Conservation (phyloP, 2,888 invertebrate genomes). For the Euclidia mi region DNA sequence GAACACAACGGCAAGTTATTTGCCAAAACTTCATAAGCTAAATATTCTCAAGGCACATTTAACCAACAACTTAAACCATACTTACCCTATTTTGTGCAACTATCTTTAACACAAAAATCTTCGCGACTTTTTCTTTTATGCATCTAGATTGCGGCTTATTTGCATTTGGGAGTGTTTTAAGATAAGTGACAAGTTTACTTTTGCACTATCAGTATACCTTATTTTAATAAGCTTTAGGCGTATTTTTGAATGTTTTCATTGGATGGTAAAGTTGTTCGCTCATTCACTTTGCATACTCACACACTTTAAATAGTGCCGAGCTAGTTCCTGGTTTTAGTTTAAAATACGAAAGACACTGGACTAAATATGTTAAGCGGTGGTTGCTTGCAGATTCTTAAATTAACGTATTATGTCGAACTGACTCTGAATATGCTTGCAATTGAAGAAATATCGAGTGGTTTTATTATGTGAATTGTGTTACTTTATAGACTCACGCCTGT, state of each 20-base stretch:
- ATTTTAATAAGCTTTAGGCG: neutral
- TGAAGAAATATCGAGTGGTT: too few relatives aligned
- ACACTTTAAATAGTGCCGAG: slow-evolving; percentile 45
- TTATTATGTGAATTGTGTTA: too few relatives aligned
- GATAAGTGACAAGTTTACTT: slow-evolving; percentile 45
- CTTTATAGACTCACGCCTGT: too few relatives aligned
- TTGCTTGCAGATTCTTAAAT: neutral
- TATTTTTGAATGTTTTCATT: neutral
- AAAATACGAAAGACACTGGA: slow-evolving; percentile 20
- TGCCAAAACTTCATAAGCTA: too few relatives aligned
- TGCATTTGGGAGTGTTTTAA: slow-evolving; percentile 59
- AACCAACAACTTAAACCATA: slow-evolving; percentile 15
- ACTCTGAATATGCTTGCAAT: too few relatives aligned
- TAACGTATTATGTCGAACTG: too few relatives aligned
- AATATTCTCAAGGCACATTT: slow-evolving; percentile 21
- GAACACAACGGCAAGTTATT: too few relatives aligned
- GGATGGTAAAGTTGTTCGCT: slow-evolving; percentile 11
- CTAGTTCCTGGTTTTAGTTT: slow-evolving; percentile 30
- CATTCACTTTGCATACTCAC: slow-evolving; percentile 46
- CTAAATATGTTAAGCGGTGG: slow-evolving; percentile 6
- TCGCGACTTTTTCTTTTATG: slow-evolving; percentile 48
- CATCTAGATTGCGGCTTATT: slow-evolving; percentile 59
- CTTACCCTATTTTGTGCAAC: slow-evolving; percentile 16
- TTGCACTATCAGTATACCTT: slow-evolving; percentile 5
- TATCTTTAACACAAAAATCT: slow-evolving; percentile 41